phyloP scores from a whole-genome alignment of 2,113 vertebrate species.

The Leptodactylus fuscus region DNA sequence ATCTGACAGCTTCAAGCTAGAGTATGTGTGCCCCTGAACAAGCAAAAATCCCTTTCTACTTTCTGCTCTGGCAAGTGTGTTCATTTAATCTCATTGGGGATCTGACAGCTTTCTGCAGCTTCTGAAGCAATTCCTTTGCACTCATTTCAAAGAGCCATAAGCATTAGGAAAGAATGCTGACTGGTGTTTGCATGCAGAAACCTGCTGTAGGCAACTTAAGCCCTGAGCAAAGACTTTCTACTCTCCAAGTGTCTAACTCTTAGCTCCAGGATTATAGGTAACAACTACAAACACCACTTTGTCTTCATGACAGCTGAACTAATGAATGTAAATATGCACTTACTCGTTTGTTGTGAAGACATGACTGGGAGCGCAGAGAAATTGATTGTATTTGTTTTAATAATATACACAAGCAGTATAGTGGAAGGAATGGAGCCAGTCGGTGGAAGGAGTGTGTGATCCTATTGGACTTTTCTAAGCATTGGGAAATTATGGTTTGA shows the following conservation, averaged over 20 bases:
- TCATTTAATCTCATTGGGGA: slow-evolving; percentile 73
- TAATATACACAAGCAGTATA: background rate
- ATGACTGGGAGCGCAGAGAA: background rate
- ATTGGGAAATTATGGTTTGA: background rate
- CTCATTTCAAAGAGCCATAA: slow-evolving; percentile 70
- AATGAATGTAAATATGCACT: slow-evolving; percentile 44
- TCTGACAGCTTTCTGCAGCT: slow-evolving; percentile 76
- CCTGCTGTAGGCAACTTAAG: slow-evolving; percentile 59
- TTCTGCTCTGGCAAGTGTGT: slow-evolving; percentile 70
- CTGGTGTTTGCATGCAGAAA: slow-evolving; percentile 64
- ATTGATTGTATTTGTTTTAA: slow-evolving; percentile 14
- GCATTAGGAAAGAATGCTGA: slow-evolving; percentile 67
- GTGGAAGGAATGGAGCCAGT: background rate
- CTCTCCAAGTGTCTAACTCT: slow-evolving; percentile 43
- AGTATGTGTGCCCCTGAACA: slow-evolving; percentile 63
- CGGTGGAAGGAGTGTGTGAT: background rate
- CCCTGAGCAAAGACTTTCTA: slow-evolving; percentile 53
- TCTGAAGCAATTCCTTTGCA: slow-evolving; percentile 74
- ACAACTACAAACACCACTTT: slow-evolving; percentile 54
- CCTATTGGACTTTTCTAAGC: background rate
- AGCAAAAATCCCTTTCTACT: slow-evolving; percentile 67
- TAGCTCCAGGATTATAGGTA: slow-evolving; percentile 61
- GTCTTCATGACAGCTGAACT: slow-evolving; percentile 49
- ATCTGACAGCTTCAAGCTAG: slow-evolving; percentile 68
- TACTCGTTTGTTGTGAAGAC: background rate